Conservation (phyloP, 2,113 vertebrate genomes). For the Neomonachus schauinslandi region DNA sequence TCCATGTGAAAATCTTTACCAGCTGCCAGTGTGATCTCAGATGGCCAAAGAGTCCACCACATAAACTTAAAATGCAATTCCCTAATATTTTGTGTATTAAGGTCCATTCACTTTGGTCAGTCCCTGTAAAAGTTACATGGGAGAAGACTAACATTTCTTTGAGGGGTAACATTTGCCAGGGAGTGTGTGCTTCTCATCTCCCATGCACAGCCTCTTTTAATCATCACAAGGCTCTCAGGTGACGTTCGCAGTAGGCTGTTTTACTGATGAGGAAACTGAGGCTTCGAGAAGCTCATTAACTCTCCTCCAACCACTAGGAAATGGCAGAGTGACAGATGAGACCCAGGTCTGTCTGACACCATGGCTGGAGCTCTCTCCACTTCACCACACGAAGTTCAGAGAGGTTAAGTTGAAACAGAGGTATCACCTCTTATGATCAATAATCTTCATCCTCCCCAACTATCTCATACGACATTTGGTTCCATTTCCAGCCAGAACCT, state of each 20-base stretch:
- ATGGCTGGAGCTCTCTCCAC: background rate
- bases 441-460: background rate
- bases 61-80: background rate
- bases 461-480: background rate
- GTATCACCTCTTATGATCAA: background rate
- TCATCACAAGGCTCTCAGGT: background rate
- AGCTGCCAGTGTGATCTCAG: background rate
- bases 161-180: background rate
- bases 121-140: background rate
- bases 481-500: background rate
- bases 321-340: background rate
- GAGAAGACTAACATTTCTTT: conserved; percentile 11
- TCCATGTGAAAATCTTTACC: conserved; percentile 8
- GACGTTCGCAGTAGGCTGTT: background rate
- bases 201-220: background rate
- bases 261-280: background rate
- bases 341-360: background rate
- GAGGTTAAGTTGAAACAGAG: background rate
- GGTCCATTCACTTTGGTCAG: background rate
- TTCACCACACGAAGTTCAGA: background rate
- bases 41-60: background rate
- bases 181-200: background rate
- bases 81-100: background rate
- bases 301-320: background rate
- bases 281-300: background rate